Percentiles rank a stretch among this genome's conserved stretches.
These are phyloP conservation scores for Gryllus longicercus DNA, from an alignment of 2,888 invertebrate species.

Conservation along the genomic window DNA sequence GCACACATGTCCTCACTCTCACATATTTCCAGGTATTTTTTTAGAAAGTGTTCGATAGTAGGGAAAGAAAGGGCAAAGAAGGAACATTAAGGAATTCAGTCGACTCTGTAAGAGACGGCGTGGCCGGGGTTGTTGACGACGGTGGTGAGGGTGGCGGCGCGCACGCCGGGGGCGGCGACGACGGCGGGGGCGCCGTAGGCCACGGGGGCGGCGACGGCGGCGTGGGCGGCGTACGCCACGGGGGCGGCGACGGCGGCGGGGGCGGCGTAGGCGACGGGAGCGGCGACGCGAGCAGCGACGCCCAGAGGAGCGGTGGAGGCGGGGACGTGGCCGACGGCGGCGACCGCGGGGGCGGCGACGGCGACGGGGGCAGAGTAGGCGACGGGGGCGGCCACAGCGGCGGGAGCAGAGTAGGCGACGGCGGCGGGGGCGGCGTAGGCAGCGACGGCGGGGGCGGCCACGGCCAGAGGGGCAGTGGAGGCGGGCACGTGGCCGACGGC, in stretches of 20 bases:
- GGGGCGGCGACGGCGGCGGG: constrained; percentile 26
- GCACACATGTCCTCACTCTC: neutral
- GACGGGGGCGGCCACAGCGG: neutral
- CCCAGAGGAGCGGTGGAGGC: constrained; percentile 32
- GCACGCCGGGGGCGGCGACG: constrained; percentile 36
- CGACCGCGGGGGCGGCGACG: constrained; percentile 18
- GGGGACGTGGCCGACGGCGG: constrained; percentile 27
- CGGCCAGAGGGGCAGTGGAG: constrained; percentile 31
- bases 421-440: constrained; percentile 33
- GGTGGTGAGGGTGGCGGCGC: constrained; percentile 45
- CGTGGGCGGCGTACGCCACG: constrained; percentile 31
- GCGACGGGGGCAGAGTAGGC: constrained; percentile 26
- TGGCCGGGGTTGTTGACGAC: constrained; percentile 49
- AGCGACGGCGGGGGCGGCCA: constrained; percentile 26
- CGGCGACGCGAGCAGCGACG: constrained; percentile 23
- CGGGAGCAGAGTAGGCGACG: neutral
- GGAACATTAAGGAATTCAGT: constrained; percentile 39
- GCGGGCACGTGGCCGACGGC: constrained; percentile 28
- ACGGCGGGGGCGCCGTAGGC: neutral
- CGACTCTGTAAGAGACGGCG: constrained; percentile 48
- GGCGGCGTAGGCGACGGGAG: constrained; percentile 29
- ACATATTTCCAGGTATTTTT: neutral
- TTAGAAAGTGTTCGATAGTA: neutral
- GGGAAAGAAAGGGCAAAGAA: neutral
- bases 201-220: constrained; percentile 27